These are phyloP conservation scores for Antechinus stuartii DNA, from an alignment of 2,113 vertebrate genomes.

Conservation along the genomic window DNA sequence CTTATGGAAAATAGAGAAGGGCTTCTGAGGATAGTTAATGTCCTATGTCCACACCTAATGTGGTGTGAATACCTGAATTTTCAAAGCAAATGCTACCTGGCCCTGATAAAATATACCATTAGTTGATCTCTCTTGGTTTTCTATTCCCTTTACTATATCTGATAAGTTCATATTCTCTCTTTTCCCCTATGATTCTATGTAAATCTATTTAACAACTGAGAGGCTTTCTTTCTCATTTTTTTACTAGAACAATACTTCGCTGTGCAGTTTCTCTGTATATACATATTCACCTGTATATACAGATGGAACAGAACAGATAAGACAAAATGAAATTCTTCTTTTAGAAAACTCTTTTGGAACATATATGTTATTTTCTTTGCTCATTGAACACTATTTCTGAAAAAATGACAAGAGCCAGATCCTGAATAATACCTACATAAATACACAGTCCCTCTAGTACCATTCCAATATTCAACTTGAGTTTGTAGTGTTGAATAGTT, in stretches of 20 bases:
- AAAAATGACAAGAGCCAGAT: neutral
- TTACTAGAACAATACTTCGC: constrained; percentile 35
- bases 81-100: constrained; percentile 21
- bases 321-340: constrained; percentile 48
- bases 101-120: constrained; percentile 46
- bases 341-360: constrained; percentile 32
- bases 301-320: constrained; percentile 11
- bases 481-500: neutral
- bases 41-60: neutral
- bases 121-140: constrained; percentile 60
- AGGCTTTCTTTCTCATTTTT: constrained; percentile 51
- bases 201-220: constrained; percentile 55
- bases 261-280: constrained; percentile 46
- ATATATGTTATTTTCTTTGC: neutral
- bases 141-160: constrained; percentile 41
- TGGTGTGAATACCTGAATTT: constrained; percentile 56
- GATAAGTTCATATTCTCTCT: constrained; percentile 45
- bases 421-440: neutral
- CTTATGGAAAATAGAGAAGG: constrained; percentile 52
- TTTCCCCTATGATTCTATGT: constrained; percentile 49
- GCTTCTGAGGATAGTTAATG: neutral
- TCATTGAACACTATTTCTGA: neutral
- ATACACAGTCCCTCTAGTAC: neutral
- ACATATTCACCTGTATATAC: neutral
- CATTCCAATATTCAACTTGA: constrained; percentile 38